These are phyloP conservation scores for Cryptus viduatorius DNA, from an alignment of 2,888 invertebrate genomes.

Conservation along the genomic window DNA sequence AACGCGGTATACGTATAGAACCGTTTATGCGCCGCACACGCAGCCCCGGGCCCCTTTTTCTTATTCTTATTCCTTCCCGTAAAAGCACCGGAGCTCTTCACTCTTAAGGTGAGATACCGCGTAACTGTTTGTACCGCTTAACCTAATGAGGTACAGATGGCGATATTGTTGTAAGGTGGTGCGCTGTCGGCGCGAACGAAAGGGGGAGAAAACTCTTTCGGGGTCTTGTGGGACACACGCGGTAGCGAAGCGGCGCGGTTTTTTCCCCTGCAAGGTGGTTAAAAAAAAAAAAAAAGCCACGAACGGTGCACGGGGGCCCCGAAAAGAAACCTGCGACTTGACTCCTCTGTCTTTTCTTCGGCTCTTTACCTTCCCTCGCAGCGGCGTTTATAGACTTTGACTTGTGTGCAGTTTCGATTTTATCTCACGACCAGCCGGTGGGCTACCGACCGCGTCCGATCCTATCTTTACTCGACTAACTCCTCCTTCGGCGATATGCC, in stretches of 20 bases:
- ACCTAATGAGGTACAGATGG: conserved; percentile 84
- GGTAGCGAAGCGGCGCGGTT: conserved; percentile 46
- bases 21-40: conserved; percentile 8
- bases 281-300: conserved; percentile 72
- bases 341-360: conserved; percentile 53
- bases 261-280: conserved; percentile 76
- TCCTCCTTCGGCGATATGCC: conserved; percentile 71
- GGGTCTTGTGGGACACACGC: conserved; percentile 1
- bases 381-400: conserved; percentile 14
- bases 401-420: conserved; percentile 69
- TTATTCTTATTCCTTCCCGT: neutral
- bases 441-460: conserved; percentile 73
- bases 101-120: conserved; percentile 65
- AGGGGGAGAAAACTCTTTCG: conserved; percentile 53
- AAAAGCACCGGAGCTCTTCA: neutral
- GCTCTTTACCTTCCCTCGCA: conserved; percentile 63
- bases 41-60: conserved; percentile 9
- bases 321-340: conserved; percentile 32
- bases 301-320: conserved; percentile 52
- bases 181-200: conserved; percentile 53
- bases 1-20: conserved; percentile 14
- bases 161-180: conserved; percentile 75
- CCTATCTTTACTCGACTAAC: conserved; percentile 62
- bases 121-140: conserved; percentile 82
- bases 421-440: conserved; percentile 80